A percentile compares a stretch with the other conserved stretches of the same genome.
Evolutionary conservation across 2,113 vertebrate species (phyloP).

Genomic region (Eptesicus fuscus): DNA sequence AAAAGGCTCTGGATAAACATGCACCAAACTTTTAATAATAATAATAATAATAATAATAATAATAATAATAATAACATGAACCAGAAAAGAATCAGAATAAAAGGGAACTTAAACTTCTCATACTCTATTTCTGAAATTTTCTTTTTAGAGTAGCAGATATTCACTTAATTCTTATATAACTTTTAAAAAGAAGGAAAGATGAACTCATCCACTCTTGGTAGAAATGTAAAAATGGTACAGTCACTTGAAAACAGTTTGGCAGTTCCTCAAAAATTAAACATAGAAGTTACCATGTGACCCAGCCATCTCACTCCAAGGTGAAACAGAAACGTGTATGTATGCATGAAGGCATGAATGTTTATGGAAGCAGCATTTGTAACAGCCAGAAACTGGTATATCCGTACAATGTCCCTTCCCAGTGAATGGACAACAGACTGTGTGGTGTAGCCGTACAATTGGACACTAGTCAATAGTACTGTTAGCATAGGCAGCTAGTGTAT

Average conservation of each 20-base stretch:
- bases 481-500: background rate
- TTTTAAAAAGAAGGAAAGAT: background rate
- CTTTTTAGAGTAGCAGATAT: background rate
- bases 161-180: background rate
- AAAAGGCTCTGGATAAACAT: background rate
- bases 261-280: background rate
- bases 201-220: background rate
- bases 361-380: too few relatives aligned
- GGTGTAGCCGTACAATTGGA: accelerated
- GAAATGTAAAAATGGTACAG: background rate
- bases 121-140: background rate
- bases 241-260: background rate
- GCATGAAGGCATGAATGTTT: background rate
- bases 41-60: background rate
- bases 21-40: background rate
- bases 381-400: background rate
- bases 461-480: background rate
- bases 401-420: background rate
- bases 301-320: too few relatives aligned
- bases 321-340: background rate
- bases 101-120: background rate
- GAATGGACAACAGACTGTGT: too few relatives aligned
- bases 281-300: background rate
- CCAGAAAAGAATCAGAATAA: background rate
- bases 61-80: background rate